phyloP scores from a whole-genome alignment of 1,140 invertebrate species.

The Sipha flava region DNA sequence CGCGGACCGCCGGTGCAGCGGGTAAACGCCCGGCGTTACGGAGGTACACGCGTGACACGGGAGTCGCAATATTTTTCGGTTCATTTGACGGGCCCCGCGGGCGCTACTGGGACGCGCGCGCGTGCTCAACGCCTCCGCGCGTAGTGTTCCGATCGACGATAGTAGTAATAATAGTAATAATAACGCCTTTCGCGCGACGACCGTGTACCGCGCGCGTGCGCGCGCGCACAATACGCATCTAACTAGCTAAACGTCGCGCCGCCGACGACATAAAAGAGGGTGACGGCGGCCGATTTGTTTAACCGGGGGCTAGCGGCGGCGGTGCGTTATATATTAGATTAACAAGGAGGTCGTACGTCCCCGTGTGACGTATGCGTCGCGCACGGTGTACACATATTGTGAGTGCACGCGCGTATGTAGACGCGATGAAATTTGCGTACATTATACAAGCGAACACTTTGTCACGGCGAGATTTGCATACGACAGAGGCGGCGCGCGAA shows the following conservation, averaged over 20 bases:
- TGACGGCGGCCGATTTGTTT: neutral
- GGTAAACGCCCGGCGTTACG: too few species aligned
- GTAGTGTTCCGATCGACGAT: neutral
- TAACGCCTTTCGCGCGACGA: neutral
- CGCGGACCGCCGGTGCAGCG: too few species aligned
- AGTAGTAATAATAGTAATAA: neutral
- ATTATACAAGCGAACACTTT: slow-evolving; percentile 32
- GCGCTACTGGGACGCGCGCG: neutral
- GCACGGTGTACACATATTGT: too few species aligned
- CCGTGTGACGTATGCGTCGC: neutral
- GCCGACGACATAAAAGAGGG: slow-evolving; percentile 17
- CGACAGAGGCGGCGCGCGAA: neutral
- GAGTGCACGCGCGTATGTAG: neutral
- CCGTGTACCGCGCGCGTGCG: too few species aligned
- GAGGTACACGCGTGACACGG: too few species aligned
- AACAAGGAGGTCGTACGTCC: neutral
- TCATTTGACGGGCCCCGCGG: neutral
- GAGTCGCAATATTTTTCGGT: neutral
- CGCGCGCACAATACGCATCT: slow-evolving; percentile 21
- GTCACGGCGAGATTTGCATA: slow-evolving; percentile 18
- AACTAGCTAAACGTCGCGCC: slow-evolving; percentile 19
- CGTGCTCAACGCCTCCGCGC: neutral
- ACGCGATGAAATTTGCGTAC: slow-evolving; percentile 20
- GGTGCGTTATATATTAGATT: slow-evolving; percentile 26
- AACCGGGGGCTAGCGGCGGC: neutral